A percentile compares a stretch with the other conserved stretches of the same genome.
Evolutionary conservation across 1,140 invertebrate genomes (phyloP).

Genomic region (Drosophila novamexicana): DNA sequence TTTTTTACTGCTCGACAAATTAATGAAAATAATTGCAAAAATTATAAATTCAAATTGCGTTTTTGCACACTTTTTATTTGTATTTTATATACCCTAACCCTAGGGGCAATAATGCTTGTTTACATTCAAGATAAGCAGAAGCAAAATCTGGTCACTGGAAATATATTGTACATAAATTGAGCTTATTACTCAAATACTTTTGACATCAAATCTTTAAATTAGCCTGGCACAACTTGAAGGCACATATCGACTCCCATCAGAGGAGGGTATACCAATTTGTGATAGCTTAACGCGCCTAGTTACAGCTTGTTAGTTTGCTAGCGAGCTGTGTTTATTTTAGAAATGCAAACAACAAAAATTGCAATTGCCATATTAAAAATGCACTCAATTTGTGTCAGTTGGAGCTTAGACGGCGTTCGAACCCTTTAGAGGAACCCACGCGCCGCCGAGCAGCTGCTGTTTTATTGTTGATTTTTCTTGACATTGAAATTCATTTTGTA

Average conservation of each 20-base stretch:
- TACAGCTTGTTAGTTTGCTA: slow-evolving; percentile 3
- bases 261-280: slow-evolving; percentile 3
- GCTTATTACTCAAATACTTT: too few species aligned
- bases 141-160: too few species aligned
- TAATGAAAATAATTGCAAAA: slow-evolving; percentile 81
- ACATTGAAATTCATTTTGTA: slow-evolving; percentile 66
- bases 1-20: slow-evolving; percentile 67
- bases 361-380: slow-evolving; percentile 32
- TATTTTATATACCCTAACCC: slow-evolving; percentile 20
- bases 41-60: slow-evolving; percentile 82
- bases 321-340: slow-evolving; percentile 13
- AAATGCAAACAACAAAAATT: slow-evolving; percentile 38
- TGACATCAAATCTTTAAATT: too few species aligned
- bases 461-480: slow-evolving; percentile 50
- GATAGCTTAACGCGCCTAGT: background rate
- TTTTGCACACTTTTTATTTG: slow-evolving; percentile 45
- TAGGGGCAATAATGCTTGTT: too few species aligned
- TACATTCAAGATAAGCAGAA: too few species aligned
- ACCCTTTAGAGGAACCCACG: slow-evolving; percentile 46
- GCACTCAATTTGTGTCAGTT: slow-evolving; percentile 32
- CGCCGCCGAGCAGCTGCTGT: slow-evolving; percentile 21
- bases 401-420: background rate
- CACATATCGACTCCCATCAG: background rate
- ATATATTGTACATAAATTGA: too few species aligned
- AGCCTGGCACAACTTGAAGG: too few species aligned